Evolutionary conservation across 2,113 vertebrate genomes (phyloP).

Genomic region (Shinisaurus crocodilurus): DNA sequence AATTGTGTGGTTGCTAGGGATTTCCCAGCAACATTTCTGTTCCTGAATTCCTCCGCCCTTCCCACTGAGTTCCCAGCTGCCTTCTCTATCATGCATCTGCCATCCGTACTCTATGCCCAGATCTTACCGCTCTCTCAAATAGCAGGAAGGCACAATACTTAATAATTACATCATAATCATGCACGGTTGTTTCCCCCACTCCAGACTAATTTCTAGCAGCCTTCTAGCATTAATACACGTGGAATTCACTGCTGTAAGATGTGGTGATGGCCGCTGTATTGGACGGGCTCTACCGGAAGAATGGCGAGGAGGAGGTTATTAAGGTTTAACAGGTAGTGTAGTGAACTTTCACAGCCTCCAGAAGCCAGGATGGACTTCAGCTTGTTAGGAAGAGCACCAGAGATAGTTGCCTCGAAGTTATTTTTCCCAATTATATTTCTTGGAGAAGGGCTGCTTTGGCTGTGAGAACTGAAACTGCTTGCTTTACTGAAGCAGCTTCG

Average conservation of each 20-base stretch:
- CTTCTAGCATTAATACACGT: neutral
- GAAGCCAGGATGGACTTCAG: too few relatives aligned
- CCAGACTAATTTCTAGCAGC: conserved; percentile 10
- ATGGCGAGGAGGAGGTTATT: too few relatives aligned
- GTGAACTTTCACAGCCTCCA: too few relatives aligned
- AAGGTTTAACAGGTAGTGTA: too few relatives aligned
- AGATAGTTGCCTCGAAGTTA: too few relatives aligned
- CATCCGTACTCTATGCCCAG: conserved; percentile 28
- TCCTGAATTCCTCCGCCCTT: conserved; percentile 56
- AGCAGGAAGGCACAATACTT: conserved; percentile 14
- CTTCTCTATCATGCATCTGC: conserved; percentile 59
- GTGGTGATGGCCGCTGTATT: too few relatives aligned
- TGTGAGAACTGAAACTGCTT: too few relatives aligned
- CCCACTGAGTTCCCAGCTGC: conserved; percentile 63
- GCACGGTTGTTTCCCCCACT: conserved; percentile 19
- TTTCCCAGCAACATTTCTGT: conserved; percentile 53
- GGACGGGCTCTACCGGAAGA: too few relatives aligned
- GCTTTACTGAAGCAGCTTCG: too few relatives aligned
- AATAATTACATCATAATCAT: conserved; percentile 29
- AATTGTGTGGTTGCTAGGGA: conserved; percentile 52
- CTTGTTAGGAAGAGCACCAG: too few relatives aligned
- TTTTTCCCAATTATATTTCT: too few relatives aligned
- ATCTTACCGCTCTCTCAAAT: conserved; percentile 39
- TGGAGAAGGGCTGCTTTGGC: too few relatives aligned
- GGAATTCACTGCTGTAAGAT: neutral